phyloP scores from a whole-genome alignment of 2,797 vertebrate genomes.

The Trichosurus vulpecula region DNA sequence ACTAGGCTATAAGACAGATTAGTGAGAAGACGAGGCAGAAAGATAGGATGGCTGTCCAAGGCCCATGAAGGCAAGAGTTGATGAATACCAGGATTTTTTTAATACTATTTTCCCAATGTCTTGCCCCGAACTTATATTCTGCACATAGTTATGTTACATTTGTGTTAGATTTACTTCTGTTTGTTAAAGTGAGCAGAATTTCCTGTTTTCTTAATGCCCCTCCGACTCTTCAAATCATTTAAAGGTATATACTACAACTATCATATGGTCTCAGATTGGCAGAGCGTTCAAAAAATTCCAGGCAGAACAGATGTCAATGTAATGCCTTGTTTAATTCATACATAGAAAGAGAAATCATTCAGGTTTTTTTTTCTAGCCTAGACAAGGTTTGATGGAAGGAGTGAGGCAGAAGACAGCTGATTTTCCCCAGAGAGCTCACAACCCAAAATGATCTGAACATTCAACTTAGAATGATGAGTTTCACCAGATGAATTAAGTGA shows the following conservation, averaged over 20 bases:
- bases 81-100: not conserved
- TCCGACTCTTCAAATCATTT: conserved; percentile 63
- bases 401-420: not conserved
- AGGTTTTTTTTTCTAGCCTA: not conserved
- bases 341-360: not conserved
- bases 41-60: not conserved
- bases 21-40: not conserved
- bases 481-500: not conserved
- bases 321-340: conserved; percentile 7
- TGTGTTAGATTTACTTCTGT: not conserved
- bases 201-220: conserved; percentile 64
- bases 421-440: not conserved
- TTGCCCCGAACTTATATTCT: not conserved
- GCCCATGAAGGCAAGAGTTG: not conserved
- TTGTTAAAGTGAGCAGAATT: conserved; percentile 61
- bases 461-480: not conserved
- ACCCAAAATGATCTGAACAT: not conserved
- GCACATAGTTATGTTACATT: not conserved
- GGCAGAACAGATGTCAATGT: conserved; percentile 9
- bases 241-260: conserved; percentile 39
- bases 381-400: not conserved
- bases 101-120: not conserved
- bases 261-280: conserved; percentile 35
- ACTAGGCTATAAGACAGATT: not conserved
- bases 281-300: conserved; percentile 57